A percentile compares a stretch with the other conserved stretches of the same genome.
phyloP scores from a whole-genome alignment of 2,888 invertebrate species.

The Spodoptera littoralis region DNA sequence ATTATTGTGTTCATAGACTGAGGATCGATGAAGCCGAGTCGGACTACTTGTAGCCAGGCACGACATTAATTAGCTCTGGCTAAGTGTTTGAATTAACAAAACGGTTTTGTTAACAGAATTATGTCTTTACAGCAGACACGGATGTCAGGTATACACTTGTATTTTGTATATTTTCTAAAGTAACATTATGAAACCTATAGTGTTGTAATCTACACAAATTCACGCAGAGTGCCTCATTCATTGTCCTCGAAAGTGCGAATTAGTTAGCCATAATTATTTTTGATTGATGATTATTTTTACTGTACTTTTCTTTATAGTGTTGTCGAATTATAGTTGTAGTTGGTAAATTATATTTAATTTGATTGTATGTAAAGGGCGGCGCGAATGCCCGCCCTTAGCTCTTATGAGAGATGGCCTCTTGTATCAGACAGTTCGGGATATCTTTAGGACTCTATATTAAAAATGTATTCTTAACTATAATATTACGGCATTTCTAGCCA shows the following conservation, averaged over 20 bases:
- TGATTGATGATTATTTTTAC: slow-evolving; percentile 79
- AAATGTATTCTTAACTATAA: slow-evolving; percentile 65
- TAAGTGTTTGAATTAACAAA: slow-evolving; percentile 46
- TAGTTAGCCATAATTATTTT: slow-evolving; percentile 85
- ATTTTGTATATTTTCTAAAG: slow-evolving; percentile 81
- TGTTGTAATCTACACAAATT: slow-evolving; percentile 79
- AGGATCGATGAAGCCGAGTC: slow-evolving; percentile 64
- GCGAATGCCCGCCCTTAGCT: slow-evolving; percentile 46
- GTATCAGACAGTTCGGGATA: slow-evolving; percentile 74
- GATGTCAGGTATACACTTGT: slow-evolving; percentile 63
- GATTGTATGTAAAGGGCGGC: slow-evolving; percentile 57
- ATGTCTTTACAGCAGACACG: slow-evolving; percentile 53
- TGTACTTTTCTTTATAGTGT: slow-evolving; percentile 75
- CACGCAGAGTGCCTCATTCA: slow-evolving; percentile 88
- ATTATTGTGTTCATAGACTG: slow-evolving; percentile 88
- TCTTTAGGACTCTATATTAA: slow-evolving; percentile 57
- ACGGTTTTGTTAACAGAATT: slow-evolving; percentile 58
- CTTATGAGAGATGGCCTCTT: slow-evolving; percentile 67
- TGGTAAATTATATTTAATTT: slow-evolving; percentile 76
- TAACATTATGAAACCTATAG: slow-evolving; percentile 70
- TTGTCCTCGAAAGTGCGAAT: slow-evolving; percentile 81
- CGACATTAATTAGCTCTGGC: slow-evolving; percentile 53
- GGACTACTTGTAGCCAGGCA: slow-evolving; percentile 49
- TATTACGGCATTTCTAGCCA: slow-evolving; percentile 61
- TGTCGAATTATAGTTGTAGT: slow-evolving; percentile 85